phyloP scores from a whole-genome alignment of 2,888 invertebrate genomes.

The Ceriagrion tenellum region DNA sequence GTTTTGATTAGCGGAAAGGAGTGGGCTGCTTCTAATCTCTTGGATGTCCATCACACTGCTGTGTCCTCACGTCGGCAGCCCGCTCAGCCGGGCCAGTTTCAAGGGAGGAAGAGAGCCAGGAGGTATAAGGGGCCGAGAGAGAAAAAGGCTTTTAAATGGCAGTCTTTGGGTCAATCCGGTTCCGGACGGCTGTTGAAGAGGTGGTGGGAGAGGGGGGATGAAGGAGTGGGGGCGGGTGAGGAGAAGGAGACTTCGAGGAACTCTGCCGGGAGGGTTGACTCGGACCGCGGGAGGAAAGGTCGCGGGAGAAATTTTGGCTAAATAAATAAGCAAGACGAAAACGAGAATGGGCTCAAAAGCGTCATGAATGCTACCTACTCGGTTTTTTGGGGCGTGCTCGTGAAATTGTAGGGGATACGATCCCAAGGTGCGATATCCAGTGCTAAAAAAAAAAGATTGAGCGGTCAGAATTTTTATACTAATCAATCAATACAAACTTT shows the following conservation, averaged over 20 bases:
- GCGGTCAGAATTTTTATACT: too few species aligned
- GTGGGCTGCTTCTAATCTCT: too few species aligned
- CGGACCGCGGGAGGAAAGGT: background rate
- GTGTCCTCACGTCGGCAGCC: too few species aligned
- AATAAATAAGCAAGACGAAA: background rate
- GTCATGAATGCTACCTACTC: background rate
- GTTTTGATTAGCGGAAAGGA: too few species aligned
- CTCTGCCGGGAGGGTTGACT: background rate
- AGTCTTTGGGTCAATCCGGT: slow-evolving; percentile 11
- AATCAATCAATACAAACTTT: too few species aligned
- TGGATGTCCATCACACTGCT: too few species aligned
- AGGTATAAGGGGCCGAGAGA: too few species aligned
- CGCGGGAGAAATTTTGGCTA: background rate
- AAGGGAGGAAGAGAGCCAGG: too few species aligned
- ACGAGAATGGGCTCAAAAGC: background rate
- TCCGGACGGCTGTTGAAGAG: background rate
- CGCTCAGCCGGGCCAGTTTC: too few species aligned
- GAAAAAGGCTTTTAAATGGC: background rate
- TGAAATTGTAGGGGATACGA: background rate
- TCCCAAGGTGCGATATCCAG: background rate
- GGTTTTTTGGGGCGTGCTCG: background rate
- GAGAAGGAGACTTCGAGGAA: background rate
- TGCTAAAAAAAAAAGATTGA: background rate
- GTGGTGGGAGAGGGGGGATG: background rate
- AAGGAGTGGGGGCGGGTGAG: background rate